These are phyloP conservation scores for Molanna angustata DNA, from an alignment of 2,888 invertebrate genomes.

Conservation along the genomic window DNA sequence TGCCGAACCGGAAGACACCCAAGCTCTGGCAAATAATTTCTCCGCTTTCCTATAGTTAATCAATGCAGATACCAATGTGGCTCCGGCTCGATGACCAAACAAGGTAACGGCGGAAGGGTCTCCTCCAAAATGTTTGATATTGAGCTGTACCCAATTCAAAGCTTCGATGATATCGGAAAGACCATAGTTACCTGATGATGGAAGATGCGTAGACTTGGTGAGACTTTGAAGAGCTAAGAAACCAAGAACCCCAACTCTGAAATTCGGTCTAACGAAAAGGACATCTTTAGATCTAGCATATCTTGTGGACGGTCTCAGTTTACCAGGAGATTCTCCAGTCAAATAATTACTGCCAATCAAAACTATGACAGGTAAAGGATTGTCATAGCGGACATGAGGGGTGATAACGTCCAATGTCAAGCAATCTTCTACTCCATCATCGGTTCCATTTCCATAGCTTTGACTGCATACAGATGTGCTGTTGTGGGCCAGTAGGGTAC, in stretches of 20 bases:
- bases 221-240: constrained; percentile 74
- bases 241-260: constrained; percentile 75
- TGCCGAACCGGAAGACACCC: constrained; percentile 77
- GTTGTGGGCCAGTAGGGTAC: constrained; percentile 66
- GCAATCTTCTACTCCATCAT: constrained; percentile 77
- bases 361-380: constrained; percentile 78
- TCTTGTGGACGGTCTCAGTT: constrained; percentile 69
- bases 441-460: constrained; percentile 62
- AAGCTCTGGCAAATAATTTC: constrained; percentile 70
- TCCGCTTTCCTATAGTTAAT: constrained; percentile 59
- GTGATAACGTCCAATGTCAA: constrained; percentile 79
- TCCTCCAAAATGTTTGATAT: constrained; percentile 83
- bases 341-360: constrained; percentile 76
- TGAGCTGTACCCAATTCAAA: constrained; percentile 75
- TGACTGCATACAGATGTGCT: constrained; percentile 68
- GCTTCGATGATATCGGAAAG: constrained; percentile 76
- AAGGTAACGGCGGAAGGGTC: constrained; percentile 74
- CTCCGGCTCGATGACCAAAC: constrained; percentile 83
- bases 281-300: constrained; percentile 76
- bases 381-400: constrained; percentile 75
- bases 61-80: constrained; percentile 76
- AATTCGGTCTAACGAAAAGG: constrained; percentile 84
- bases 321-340: constrained; percentile 73
- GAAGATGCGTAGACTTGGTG: constrained; percentile 66
- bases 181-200: constrained; percentile 82